Conservation (phyloP, 1,140 invertebrate genomes). For the Cherax destructor region DNA sequence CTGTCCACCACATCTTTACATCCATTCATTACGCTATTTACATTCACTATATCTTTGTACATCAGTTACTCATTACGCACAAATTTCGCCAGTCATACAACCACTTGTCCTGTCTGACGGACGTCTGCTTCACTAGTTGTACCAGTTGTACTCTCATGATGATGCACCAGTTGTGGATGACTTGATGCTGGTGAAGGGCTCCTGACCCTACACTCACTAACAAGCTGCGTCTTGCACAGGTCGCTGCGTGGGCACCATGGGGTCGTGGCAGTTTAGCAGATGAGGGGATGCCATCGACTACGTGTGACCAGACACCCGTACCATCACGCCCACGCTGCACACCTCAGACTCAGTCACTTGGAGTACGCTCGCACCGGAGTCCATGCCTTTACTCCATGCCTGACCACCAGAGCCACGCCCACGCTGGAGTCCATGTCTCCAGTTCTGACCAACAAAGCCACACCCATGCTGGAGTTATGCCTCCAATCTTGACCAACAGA, state of each 20-base stretch:
- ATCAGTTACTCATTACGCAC: no score
- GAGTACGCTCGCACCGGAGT: constrained; percentile 28
- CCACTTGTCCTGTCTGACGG: no score
- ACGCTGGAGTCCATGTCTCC: neutral
- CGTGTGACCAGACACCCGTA: constrained; percentile 67
- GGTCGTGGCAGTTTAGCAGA: constrained; percentile 73
- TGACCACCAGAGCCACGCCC: constrained; percentile 2
- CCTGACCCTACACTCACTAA: neutral
- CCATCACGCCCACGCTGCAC: constrained; percentile 35
- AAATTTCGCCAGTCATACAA: no score
- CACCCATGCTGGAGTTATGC: neutral
- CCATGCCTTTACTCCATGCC: constrained; percentile 48
- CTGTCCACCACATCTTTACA: no score
- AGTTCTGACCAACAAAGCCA: neutral
- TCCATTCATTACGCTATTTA: no score
- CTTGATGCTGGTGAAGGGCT: no score
- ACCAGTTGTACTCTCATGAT: no score
- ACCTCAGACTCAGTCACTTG: constrained; percentile 36
- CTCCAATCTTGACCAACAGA: neutral
- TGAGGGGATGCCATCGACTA: constrained; percentile 67
- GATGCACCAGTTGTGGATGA: no score
- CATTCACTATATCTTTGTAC: no score
- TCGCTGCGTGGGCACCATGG: constrained; percentile 73
- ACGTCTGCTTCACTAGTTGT: no score
- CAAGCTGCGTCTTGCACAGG: constrained; percentile 42